phyloP scores from a whole-genome alignment of 2,797 vertebrate species.

The Chrosomus eos region DNA sequence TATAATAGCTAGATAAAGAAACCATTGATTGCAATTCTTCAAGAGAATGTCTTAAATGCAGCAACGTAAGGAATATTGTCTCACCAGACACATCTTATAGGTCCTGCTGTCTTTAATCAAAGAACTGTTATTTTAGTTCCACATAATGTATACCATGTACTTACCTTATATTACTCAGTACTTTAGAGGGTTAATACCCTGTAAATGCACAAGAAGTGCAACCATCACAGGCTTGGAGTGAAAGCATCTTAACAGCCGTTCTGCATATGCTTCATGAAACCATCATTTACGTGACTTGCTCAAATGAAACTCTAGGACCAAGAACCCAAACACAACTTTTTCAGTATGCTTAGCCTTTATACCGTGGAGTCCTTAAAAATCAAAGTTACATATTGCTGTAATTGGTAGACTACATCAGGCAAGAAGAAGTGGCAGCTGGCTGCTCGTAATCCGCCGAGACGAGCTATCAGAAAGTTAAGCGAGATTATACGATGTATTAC shows the following conservation, averaged over 20 bases:
- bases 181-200: neutral
- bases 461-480: constrained; percentile 62
- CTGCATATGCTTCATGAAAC: neutral
- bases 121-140: neutral
- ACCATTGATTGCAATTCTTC: neutral
- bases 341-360: neutral
- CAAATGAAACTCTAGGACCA: neutral
- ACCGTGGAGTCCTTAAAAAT: neutral
- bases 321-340: neutral
- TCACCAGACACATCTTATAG: neutral
- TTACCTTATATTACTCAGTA: neutral
- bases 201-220: neutral
- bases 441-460: constrained; percentile 52
- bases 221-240: constrained; percentile 1
- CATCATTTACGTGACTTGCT: constrained; percentile 3
- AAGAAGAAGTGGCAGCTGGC: constrained; percentile 23
- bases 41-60: neutral
- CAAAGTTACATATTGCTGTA: neutral
- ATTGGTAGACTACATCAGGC: neutral
- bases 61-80: neutral
- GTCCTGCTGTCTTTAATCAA: neutral
- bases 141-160: neutral
- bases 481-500: constrained; percentile 62
- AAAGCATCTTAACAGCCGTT: neutral
- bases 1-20: neutral